Evolutionary conservation across 2,888 invertebrate species (phyloP).

Genomic region (Suillia variegata): DNA sequence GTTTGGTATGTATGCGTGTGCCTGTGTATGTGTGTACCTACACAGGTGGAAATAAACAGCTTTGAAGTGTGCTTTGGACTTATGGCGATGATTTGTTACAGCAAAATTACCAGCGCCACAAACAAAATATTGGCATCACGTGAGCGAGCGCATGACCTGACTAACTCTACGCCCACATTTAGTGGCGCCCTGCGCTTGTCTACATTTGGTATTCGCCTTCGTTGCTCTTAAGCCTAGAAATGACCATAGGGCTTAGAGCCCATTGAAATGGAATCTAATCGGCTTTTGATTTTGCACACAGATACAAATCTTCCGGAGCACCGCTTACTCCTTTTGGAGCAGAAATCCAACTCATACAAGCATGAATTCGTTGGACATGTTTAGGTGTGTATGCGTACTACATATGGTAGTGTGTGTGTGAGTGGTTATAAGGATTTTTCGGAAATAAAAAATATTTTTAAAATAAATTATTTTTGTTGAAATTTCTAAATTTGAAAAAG

Average conservation of each 20-base stretch:
- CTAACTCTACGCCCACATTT: too few relatives aligned
- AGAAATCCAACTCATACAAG: background rate
- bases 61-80: background rate
- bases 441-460: background rate
- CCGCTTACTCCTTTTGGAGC: conserved; percentile 14
- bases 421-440: too few relatives aligned
- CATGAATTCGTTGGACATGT: too few relatives aligned
- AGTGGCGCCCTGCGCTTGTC: background rate
- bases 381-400: conserved; percentile 20
- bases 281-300: conserved; percentile 54
- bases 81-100: background rate
- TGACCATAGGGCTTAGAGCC: conserved; percentile 49
- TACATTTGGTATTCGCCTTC: background rate
- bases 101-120: too few relatives aligned
- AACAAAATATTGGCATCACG: background rate
- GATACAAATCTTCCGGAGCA: conserved; percentile 42
- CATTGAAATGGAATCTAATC: conserved; percentile 54
- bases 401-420: background rate
- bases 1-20: too few relatives aligned
- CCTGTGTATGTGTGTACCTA: background rate
- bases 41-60: background rate
- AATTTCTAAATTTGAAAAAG: too few relatives aligned
- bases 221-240: conserved; percentile 28
- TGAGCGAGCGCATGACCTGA: background rate
- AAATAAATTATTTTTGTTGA: too few relatives aligned